A percentile compares a stretch with the other conserved stretches of the same genome.
These are phyloP conservation scores for Octonoba sinensis DNA, from an alignment of 2,888 invertebrate genomes.

Conservation along the genomic window DNA sequence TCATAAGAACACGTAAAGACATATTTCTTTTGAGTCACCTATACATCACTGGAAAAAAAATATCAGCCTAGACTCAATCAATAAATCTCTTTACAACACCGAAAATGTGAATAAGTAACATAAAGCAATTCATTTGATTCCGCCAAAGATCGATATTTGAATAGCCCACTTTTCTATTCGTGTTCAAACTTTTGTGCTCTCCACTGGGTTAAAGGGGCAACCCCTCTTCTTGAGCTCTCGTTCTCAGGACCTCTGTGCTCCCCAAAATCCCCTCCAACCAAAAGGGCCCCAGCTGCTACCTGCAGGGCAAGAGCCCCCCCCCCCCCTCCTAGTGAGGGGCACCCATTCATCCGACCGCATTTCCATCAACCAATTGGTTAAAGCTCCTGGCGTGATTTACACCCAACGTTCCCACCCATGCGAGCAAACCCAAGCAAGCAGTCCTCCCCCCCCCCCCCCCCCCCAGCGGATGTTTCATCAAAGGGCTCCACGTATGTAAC, in stretches of 20 bases:
- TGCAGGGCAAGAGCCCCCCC: slow-evolving; percentile 33
- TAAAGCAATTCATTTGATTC: slow-evolving; percentile 34
- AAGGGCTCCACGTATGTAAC: slow-evolving; percentile 14
- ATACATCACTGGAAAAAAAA: too few relatives aligned
- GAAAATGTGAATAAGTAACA: too few relatives aligned
- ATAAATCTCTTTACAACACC: too few relatives aligned
- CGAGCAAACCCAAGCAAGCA: slow-evolving; percentile 29
- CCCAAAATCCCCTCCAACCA: slow-evolving; percentile 20
- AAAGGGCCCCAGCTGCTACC: slow-evolving; percentile 59
- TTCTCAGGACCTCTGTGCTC: slow-evolving; percentile 58
- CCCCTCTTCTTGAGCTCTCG: slow-evolving; percentile 2
- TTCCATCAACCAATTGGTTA: slow-evolving; percentile 55
- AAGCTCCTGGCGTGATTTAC: slow-evolving; percentile 54
- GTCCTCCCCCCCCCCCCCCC: not conserved
- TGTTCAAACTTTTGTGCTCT: slow-evolving; percentile 1
- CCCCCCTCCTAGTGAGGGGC: slow-evolving; percentile 4
- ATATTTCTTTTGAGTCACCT: too few relatives aligned
- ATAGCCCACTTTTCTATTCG: slow-evolving; percentile 13
- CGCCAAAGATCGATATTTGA: slow-evolving; percentile 22
- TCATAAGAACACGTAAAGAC: too few relatives aligned
- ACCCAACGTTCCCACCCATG: slow-evolving; percentile 15
- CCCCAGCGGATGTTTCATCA: not conserved
- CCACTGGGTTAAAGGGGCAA: slow-evolving; percentile 16
- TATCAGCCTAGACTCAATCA: too few relatives aligned
- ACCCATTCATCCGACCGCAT: slow-evolving; percentile 52